Base-by-base conservation (phyloP, 2,888 invertebrate genomes). In the Andrena praecox region DNA sequence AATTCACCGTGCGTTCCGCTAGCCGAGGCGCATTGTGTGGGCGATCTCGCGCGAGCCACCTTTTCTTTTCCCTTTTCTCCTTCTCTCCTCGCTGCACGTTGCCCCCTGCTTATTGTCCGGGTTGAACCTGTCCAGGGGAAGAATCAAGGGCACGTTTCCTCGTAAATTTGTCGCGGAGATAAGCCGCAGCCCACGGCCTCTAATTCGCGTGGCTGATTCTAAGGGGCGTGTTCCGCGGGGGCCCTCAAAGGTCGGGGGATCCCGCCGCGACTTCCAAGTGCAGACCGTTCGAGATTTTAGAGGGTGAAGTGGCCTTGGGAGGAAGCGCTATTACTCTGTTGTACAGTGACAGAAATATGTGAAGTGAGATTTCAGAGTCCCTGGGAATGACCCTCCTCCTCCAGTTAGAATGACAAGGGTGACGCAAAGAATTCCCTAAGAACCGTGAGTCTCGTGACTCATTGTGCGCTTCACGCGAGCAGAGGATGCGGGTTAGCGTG, bases 401-500 rank as follows among this genome's bases (percentile, higher is more conserved):
- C 27, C 56, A 27, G 24, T 56, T 10, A 24, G 10, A 20, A 27
- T 27, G 56, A 31, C 31, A n/a, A 5, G 31, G n/a, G 33, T 62
- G n/a, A 62, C 7, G 60, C 60, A 33, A 62, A 16, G 33, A 35
- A 62, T 35, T 62, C 56, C 24, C 56, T 20, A 56, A 56, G 24
- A 20, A 56, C 56, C 10, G 56, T 63, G 48, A 4, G n/a, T 70
- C 70, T 20, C 60, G 20, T 12, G 20, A 50, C 66, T 16, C 12
- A 72, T 56, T 27, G 68, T 69, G 42, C 42, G 31, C 10, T 31
- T n/a, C n/a, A 12, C 60, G n/a, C n/a, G 31, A 52, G 20, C 20
- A 7, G 52, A 77, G 54, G 78, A 80, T 78, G 66, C 80, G 72
- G 72, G 80, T 80, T 72, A 72, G 78, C 71, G 80, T 80, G 79